phyloP scores from a whole-genome alignment of 2,888 invertebrate genomes.

The Trachelus troglodyta region DNA sequence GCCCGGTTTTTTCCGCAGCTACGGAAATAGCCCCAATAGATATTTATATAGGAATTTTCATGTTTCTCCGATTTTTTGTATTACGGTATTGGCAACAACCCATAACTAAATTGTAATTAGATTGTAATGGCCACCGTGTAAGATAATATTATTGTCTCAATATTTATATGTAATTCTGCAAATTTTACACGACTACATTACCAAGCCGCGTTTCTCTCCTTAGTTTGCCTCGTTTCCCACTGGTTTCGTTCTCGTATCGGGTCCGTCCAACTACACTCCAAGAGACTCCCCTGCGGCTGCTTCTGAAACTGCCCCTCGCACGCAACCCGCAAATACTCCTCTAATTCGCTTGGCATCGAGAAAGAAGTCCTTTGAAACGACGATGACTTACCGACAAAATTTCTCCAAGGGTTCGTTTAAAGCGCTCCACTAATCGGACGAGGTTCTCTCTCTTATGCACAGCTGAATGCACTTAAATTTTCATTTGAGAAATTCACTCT shows the following conservation, averaged over 20 bases:
- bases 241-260: background rate
- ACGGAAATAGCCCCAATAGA: background rate
- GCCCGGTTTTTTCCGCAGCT: background rate
- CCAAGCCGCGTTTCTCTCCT: too few species aligned
- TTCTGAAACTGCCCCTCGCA: slow-evolving; percentile 5
- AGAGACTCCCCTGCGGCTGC: background rate
- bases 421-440: slow-evolving; percentile 35
- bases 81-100: background rate
- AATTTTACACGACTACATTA: background rate
- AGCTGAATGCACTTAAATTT: slow-evolving; percentile 35
- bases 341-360: slow-evolving; percentile 22
- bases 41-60: background rate
- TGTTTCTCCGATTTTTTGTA: background rate
- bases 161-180: background rate
- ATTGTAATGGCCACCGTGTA: background rate
- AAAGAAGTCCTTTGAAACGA: slow-evolving; percentile 7
- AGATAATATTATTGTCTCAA: background rate
- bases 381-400: slow-evolving; percentile 22
- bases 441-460: slow-evolving; percentile 20
- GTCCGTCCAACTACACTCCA: background rate
- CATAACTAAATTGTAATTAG: background rate
- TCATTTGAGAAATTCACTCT: slow-evolving; percentile 31
- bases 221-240: background rate
- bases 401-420: slow-evolving; percentile 25
- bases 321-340: slow-evolving; percentile 22